Base-by-base conservation (phyloP, 2,797 vertebrate species). In the Chelidonichthys spinosus region DNA sequence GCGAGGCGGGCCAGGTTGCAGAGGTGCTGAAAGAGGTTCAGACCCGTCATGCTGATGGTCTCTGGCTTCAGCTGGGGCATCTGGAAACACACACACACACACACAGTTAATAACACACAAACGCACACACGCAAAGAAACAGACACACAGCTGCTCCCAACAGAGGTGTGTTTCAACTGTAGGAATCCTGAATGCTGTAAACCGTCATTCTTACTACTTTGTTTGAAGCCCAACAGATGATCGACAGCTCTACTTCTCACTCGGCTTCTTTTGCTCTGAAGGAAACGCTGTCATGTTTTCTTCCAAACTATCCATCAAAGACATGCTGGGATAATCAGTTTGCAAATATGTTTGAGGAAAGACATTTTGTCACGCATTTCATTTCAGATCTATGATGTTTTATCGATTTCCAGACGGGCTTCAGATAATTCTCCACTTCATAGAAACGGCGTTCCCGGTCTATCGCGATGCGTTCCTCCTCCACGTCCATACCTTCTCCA, bases 41-140 rank as follows among this genome's bases (percentile, higher is more conserved):
- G 95, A 40, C 98, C 98, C 0, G 98, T 99, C 98, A 99, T 99
- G 80, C 97, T 99, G 90, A 99, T 99, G 1, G 96, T 98, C 94
- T 99, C 98, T 3, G 98, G 98, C 88, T 98, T 99, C 55, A 99
- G 88, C 86, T 99, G 97, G 7, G 98, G 98, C 97, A 99, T 99
- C 98, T 99, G 91, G 11, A 78, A 0, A 73, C 40, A 72, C 70
- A 59, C 33, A 42, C 43, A 35, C 1, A 40, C 25, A 25, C 25
- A 25, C 25, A 25, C 25, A 25, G n/a, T n/a, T n/a, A 32, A 13
- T 8, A 47, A 54, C 15, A 54, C 25, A 35, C 37, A 69, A 35
- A 68, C 7, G 13, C 0, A 6, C 68, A 47, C 14, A 70, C 36
- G 3, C 2, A 25, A 8, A 8, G 50, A 25, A 32, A 70, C 5